Conservation (phyloP, 2,797 vertebrate genomes). For the Meriones psammophilus region DNA sequence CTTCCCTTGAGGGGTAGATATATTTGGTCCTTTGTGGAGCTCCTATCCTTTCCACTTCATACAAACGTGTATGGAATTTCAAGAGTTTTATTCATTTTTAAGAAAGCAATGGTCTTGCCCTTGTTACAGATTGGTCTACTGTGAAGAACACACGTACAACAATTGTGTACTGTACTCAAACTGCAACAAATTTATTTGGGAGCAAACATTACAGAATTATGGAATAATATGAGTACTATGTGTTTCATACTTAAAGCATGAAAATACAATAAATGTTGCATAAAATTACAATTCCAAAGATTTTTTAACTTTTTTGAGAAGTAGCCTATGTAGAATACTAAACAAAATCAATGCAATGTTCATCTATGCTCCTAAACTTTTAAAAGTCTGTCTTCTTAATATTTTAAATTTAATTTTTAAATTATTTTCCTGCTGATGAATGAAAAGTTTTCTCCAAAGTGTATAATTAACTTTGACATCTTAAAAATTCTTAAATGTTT, state of each 20-base stretch:
- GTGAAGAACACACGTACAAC: not conserved
- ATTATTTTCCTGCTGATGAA: constrained; percentile 5
- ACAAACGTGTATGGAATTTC: not conserved
- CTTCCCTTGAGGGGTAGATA: no score
- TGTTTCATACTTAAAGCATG: not conserved
- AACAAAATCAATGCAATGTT: not conserved
- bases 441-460: constrained; percentile 54
- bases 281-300: not conserved
- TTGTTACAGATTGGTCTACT: not conserved
- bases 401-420: constrained; percentile 17
- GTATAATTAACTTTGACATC: not conserved
- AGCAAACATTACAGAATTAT: not conserved
- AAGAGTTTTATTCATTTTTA: not conserved
- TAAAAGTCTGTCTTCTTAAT: constrained; percentile 5
- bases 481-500: constrained; percentile 43
- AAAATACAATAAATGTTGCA: not conserved
- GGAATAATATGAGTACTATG: not conserved
- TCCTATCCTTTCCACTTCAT: no score
- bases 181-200: not conserved
- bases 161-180: not conserved
- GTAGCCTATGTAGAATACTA: no score
- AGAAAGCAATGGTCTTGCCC: not conserved
- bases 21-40: no score
- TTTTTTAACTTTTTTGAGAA: not conserved
- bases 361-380: constrained; percentile 8